Base-by-base conservation (phyloP, 2,888 invertebrate genomes). In the Drosophila mercatorum region DNA sequence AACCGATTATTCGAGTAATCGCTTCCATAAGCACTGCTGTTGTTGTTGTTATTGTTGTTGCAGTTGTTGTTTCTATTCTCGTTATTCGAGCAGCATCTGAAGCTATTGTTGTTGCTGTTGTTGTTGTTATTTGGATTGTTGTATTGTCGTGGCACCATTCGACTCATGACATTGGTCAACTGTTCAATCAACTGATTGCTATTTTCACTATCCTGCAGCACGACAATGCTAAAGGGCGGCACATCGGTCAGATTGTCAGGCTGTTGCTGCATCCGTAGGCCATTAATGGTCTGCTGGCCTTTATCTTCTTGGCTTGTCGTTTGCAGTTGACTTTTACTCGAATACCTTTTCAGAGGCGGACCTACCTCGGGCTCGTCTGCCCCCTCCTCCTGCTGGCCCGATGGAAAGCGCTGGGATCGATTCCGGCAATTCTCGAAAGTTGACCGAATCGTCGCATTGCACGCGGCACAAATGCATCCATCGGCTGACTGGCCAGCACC, bases 191-290 rank as follows among this genome's bases (percentile, higher is more conserved):
- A 36, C 0, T 62, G 44, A 10, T 10, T 10, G 1, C 52, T 52
- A 28, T 66, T 72, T 6, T 80, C 66, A 22, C 63, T 63, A 43
- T 85, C 88, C 46, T 83, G 78, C 12, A 85, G 66, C 52, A 85
- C 88, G 4, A 85, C 66, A 17, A 85, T 74, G 36, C 68, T 88
- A 14, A 81, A 70, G 0, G 72, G 60, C 0, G 46, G 44, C 31
- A 26, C 8, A 17, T 51, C 40, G 6, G 4, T 5, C 12, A 5
- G 4, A 34, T 17, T 40, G 0, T 3, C 12, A 3, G 17, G 3
- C n/a, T 53, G 43, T 17, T 34, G 34, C 2, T 34, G 34, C 2
- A 0, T 8, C 46, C 8, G 10, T 4, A 28, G 36, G 5, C 26
- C 17, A n/a, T 22, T 22, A 22, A 22, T 14, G 14, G 47, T 1